These are phyloP conservation scores for Todus mexicanus DNA, from an alignment of 2,797 vertebrate species.

Conservation along the genomic window DNA sequence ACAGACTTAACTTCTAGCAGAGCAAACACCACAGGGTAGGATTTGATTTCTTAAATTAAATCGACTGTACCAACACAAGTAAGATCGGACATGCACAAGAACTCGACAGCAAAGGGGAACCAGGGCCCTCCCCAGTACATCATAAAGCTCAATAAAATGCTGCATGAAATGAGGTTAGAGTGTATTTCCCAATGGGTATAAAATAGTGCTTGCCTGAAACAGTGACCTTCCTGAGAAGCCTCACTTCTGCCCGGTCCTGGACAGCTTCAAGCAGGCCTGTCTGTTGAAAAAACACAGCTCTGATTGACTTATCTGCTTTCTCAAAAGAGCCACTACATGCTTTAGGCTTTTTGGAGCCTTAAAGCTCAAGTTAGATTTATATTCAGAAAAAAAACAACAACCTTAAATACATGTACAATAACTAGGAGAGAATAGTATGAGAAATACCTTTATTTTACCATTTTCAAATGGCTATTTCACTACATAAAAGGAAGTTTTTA, in stretches of 20 bases:
- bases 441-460: conserved; percentile 73
- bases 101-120: neutral
- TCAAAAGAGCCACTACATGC: conserved; percentile 40
- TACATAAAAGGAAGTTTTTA: conserved; percentile 74
- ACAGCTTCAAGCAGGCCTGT: neutral
- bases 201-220: neutral
- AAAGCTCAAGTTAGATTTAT: conserved; percentile 57
- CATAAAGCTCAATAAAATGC: conserved; percentile 8
- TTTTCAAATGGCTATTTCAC: conserved; percentile 79
- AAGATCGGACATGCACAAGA: neutral
- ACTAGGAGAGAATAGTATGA: conserved; percentile 68
- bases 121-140: neutral
- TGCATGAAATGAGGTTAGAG: conserved; percentile 1
- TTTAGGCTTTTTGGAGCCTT: conserved; percentile 53
- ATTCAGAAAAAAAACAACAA: conserved; percentile 41
- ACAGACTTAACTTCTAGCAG: neutral
- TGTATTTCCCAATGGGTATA: conserved; percentile 9
- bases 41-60: conserved; percentile 19
- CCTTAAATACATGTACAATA: conserved; percentile 58
- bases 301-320: conserved; percentile 49
- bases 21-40: neutral
- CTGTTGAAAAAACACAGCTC: conserved; percentile 20
- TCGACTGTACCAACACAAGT: neutral
- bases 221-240: conserved; percentile 34
- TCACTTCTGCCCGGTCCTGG: conserved; percentile 1